These are phyloP conservation scores for Hycleus cichorii DNA, from an alignment of 1,140 invertebrate species.

Conservation along the genomic window DNA sequence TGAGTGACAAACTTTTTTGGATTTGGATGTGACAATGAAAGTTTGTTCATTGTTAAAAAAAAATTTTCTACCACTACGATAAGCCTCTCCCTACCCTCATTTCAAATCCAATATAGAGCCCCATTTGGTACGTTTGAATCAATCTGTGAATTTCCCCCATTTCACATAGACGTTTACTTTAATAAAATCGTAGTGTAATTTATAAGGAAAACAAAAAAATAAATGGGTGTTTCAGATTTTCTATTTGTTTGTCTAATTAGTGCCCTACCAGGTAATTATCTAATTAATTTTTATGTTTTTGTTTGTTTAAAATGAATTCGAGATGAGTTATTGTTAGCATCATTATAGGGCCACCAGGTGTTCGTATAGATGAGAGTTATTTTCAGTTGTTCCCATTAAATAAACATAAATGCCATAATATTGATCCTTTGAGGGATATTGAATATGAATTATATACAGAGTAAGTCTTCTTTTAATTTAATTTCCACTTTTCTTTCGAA, in stretches of 20 bases:
- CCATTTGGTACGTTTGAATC: no score
- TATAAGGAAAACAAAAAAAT: no score
- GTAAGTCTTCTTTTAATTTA: constrained; percentile 33
- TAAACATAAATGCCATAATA: constrained; percentile 46
- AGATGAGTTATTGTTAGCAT: not conserved
- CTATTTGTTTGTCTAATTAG: constrained; percentile 33
- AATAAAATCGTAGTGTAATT: no score
- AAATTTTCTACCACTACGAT: no score
- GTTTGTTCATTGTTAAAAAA: no score
- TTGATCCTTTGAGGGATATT: constrained; percentile 44
- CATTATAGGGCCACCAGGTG: constrained; percentile 45
- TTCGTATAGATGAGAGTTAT: constrained; percentile 45
- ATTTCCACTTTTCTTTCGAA: not conserved
- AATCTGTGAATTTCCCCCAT: no score
- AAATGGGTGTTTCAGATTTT: constrained; percentile 30
- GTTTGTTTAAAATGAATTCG: not conserved
- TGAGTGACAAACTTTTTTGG: no score
- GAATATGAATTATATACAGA: constrained; percentile 46
- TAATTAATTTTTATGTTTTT: not conserved
- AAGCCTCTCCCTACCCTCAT: no score
- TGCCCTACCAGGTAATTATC: constrained; percentile 31
- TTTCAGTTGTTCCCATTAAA: constrained; percentile 46
- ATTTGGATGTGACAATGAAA: no score
- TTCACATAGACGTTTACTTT: no score
- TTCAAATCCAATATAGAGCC: no score